Percentiles rank a stretch among this genome's conserved stretches.
Evolutionary conservation across 2,888 invertebrate genomes (phyloP).

Genomic region (Rhaphigaster nebulosa): DNA sequence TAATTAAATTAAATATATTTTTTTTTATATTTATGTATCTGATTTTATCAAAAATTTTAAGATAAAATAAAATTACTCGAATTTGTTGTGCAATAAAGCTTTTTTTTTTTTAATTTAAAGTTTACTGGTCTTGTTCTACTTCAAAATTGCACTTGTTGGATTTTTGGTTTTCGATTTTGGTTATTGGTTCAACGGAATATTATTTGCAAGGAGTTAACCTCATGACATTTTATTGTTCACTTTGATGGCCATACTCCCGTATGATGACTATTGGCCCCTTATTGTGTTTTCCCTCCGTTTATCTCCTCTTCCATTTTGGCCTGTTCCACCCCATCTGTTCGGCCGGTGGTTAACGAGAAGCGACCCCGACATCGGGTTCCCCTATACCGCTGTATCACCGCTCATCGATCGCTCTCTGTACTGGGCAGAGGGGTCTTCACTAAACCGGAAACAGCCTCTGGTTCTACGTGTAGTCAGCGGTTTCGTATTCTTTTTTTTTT

Average conservation of each 20-base stretch:
- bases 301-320: background rate
- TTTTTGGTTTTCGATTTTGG: too few species aligned
- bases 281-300: background rate
- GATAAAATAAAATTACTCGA: too few species aligned
- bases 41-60: too few species aligned
- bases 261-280: background rate
- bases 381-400: constrained; percentile 18
- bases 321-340: background rate
- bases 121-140: too few species aligned
- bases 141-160: too few species aligned
- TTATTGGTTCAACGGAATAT: too few species aligned
- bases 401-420: background rate
- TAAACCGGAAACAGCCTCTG: background rate
- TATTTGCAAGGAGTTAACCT: background rate
- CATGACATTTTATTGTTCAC: background rate
- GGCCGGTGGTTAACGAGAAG: background rate
- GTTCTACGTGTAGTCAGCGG: background rate
- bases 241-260: background rate
- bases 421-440: background rate
- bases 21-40: too few species aligned
- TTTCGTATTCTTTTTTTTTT: background rate
- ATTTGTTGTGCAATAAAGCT: too few species aligned
- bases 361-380: background rate
- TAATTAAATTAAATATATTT: too few species aligned
- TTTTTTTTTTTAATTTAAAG: too few species aligned